These are phyloP conservation scores for Pitangus sulphuratus DNA, from an alignment of 2,797 vertebrate species.

Conservation along the genomic window DNA sequence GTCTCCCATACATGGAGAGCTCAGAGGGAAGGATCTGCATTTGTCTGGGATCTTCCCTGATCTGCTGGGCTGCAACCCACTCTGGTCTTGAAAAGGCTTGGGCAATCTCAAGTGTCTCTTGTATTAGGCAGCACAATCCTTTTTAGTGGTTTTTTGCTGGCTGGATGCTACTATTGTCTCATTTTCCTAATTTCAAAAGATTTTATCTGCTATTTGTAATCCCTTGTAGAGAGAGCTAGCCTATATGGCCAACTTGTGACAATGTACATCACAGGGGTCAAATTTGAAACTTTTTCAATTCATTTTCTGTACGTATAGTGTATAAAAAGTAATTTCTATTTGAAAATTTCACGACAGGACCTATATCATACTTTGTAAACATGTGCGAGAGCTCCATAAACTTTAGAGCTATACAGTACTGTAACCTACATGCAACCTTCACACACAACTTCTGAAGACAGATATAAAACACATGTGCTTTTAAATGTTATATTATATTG, in stretches of 20 bases:
- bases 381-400: neutral
- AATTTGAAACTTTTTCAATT: neutral
- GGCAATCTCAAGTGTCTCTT: neutral
- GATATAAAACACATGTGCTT: slow-evolving; percentile 23
- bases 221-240: neutral
- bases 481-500: slow-evolving; percentile 58
- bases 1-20: neutral
- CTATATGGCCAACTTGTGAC: neutral
- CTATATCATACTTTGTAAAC: neutral
- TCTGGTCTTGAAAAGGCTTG: neutral
- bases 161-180: neutral
- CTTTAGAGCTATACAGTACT: neutral
- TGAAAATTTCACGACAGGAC: neutral
- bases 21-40: neutral
- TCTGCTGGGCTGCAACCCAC: neutral
- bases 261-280: neutral
- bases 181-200: neutral
- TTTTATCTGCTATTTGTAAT: neutral
- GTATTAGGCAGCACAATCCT: neutral
- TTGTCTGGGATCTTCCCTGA: neutral
- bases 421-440: neutral
- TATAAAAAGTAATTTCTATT: neutral
- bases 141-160: neutral
- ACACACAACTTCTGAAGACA: neutral
- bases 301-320: neutral